phyloP scores from a whole-genome alignment of 2,888 invertebrate genomes.

The Apomyelois bistriatella region DNA sequence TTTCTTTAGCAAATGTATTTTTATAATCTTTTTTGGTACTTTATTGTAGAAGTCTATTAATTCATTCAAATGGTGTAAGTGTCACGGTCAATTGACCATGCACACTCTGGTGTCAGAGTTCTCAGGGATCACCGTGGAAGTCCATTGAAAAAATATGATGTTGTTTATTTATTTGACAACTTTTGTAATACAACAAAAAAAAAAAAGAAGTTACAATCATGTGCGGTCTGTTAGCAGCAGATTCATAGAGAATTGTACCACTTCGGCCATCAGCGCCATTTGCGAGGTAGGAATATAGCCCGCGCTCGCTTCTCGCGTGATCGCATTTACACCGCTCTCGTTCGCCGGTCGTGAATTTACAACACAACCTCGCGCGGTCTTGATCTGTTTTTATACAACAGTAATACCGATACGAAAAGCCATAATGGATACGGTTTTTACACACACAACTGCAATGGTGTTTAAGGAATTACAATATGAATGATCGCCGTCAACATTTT shows the following conservation, averaged over 20 bases:
- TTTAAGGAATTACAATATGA: slow-evolving; percentile 1
- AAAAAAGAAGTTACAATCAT: not conserved
- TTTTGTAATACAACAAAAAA: slow-evolving; percentile 16
- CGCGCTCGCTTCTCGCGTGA: not conserved
- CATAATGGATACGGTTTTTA: slow-evolving; percentile 18
- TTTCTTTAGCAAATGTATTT: too few species aligned
- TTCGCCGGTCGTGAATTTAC: not conserved
- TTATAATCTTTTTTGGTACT: too few species aligned
- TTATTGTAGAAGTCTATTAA: too few species aligned
- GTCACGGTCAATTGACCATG: too few species aligned
- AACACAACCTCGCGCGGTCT: slow-evolving; percentile 5
- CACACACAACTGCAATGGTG: slow-evolving; percentile 4
- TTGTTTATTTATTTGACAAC: too few species aligned
- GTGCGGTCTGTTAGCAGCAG: not conserved
- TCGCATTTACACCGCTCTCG: not conserved
- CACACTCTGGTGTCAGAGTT: too few species aligned
- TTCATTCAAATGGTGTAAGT: too few species aligned
- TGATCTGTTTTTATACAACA: slow-evolving; percentile 16
- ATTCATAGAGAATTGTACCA: not conserved
- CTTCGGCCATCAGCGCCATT: not conserved
- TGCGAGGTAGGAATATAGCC: too few species aligned
- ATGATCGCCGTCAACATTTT: not conserved
- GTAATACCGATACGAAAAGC: slow-evolving; percentile 19
- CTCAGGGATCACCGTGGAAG: too few species aligned
- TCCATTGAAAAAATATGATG: too few species aligned